These are phyloP conservation scores for Chaenogobius annularis DNA, from an alignment of 2,113 vertebrate species.

Conservation along the genomic window DNA sequence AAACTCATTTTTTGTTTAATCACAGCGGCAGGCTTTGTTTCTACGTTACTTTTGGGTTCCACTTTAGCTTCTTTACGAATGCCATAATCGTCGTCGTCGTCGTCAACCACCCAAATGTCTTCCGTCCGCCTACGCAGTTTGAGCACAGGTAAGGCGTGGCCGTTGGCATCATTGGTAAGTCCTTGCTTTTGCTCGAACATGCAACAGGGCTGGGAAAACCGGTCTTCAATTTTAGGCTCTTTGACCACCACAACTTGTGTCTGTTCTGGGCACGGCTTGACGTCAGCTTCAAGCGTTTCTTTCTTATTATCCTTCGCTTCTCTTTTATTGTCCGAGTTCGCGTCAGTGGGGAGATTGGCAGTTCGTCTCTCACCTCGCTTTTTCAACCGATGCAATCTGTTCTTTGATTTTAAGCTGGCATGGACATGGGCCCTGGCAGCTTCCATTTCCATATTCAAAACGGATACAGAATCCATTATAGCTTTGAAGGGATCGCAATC, in stretches of 20 bases:
- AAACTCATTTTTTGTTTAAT: conserved; percentile 44
- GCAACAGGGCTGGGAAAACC: conserved; percentile 53
- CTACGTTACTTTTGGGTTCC: conserved; percentile 38
- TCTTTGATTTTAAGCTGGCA: conserved; percentile 66
- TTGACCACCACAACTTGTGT: background rate
- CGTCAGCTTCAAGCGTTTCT: conserved; percentile 13
- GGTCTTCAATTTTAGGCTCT: conserved; percentile 55
- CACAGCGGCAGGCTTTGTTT: conserved; percentile 19
- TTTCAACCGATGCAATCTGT: conserved; percentile 60
- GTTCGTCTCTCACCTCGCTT: conserved; percentile 40
- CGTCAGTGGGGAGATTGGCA: background rate
- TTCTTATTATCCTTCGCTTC: background rate
- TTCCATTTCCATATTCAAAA: conserved; percentile 79
- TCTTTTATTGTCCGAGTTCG: conserved; percentile 19
- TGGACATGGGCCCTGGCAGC: conserved; percentile 69
- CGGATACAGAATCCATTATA: conserved; percentile 75
- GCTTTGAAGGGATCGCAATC: conserved; percentile 73
- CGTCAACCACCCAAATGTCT: conserved; percentile 77
- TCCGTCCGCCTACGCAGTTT: conserved; percentile 70
- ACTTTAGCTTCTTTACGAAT: conserved; percentile 14
- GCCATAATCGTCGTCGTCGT: background rate
- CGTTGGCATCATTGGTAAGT: conserved; percentile 26
- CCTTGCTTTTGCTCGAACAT: conserved; percentile 55
- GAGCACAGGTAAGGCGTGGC: conserved; percentile 64
- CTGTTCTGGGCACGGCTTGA: conserved; percentile 18